Base-by-base conservation (phyloP, 2,888 invertebrate species). In the Thereva unica region DNA sequence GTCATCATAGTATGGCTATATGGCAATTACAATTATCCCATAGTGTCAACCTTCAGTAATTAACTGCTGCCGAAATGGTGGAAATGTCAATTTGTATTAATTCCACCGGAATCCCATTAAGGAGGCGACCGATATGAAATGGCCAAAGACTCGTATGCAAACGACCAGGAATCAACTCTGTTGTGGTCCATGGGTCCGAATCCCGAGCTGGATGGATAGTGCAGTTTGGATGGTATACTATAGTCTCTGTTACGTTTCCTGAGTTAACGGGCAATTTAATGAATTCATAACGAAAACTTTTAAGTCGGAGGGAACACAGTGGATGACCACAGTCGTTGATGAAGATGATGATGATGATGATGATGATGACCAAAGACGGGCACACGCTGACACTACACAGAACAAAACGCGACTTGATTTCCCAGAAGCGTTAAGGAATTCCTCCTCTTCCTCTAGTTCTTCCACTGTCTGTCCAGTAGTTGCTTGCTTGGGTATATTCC, bases 31-130 rank as follows among this genome's bases (percentile, higher is more conserved):
- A 23, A 50, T 49, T 37, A 50, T 61, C 61, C 61, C 61, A 49
- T 61, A 42, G 61, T 61, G 61, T 61, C 61, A 61, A 50, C 61
- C 61, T 50, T 35, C 35, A 42, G 61, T 61, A 61, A 61, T 61
- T 61, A 61, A 61, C 61, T 61, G 61, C 50, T 61, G 50, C 61
- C 61, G 61, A 61, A 61, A 61, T 61, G 61, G 61, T 61, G 61
- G 61, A 61, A 61, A 61, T 61, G 61, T 61, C 61, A 61, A 61
- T 61, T 61, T 61, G 41, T 61, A 61, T 61, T 61, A 61, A 61
- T 61, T 61, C 61, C 50, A 23, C 23, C 50, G 40, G 61, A 41
- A n/a, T 40, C 41, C 61, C 61, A 61, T 61, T 61, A 61, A 61
- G 61, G 41, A 50, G 61, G 23, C 23, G 23, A 23, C 1, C 23